Evolutionary conservation across 2,113 vertebrate species (phyloP).

Genomic region (Smithornis capensis): DNA sequence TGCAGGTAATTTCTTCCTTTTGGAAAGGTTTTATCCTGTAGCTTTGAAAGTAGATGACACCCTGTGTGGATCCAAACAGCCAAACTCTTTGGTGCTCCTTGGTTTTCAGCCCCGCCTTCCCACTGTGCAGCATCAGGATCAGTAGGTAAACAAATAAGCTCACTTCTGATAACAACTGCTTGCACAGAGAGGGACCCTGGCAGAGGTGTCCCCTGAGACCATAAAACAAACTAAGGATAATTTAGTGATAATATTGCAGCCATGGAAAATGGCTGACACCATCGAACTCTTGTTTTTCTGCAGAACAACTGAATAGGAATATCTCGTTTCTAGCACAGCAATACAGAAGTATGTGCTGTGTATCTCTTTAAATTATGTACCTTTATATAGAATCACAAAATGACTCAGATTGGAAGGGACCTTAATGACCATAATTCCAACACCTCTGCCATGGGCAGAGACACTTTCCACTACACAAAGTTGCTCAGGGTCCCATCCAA

Average conservation of each 20-base stretch:
- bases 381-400: neutral
- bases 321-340: neutral
- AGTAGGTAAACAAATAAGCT: rapidly evolving
- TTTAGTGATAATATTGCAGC: neutral
- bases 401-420: neutral
- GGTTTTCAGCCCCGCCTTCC: neutral
- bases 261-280: neutral
- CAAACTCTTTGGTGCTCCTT: neutral
- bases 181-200: neutral
- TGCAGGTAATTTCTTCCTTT: neutral
- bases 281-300: neutral
- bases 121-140: neutral
- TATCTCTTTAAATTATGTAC: neutral
- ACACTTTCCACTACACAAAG: neutral
- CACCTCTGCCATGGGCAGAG: neutral
- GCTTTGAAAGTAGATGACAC: neutral
- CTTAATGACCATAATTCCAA: neutral
- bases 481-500: neutral
- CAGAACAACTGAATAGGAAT: rapidly evolving
- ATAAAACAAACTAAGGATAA: neutral
- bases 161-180: rapidly evolving
- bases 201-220: neutral
- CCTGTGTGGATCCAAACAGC: neutral
- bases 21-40: neutral
- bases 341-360: neutral